Conservation (phyloP, 92 coral and sea anemone species). For the Porites divaricata region DNA sequence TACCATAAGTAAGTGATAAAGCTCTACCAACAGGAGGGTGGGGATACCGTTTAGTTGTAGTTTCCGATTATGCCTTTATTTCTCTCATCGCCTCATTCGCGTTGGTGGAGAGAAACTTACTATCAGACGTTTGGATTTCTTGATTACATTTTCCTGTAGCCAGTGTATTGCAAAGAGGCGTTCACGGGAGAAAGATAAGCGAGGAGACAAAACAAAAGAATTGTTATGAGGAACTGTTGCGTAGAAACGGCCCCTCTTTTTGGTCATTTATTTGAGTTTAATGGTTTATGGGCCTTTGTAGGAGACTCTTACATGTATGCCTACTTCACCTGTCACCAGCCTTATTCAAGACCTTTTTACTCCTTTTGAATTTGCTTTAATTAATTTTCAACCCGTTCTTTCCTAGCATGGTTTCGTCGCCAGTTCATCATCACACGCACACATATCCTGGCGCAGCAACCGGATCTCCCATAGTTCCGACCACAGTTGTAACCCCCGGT, state of each 20-base stretch:
- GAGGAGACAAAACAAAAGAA: no score
- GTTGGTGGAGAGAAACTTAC: background rate
- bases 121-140: background rate
- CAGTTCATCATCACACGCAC: conserved; percentile 88
- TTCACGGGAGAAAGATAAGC: no score
- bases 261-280: background rate
- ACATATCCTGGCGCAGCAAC: conserved; percentile 85
- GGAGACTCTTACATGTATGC: background rate
- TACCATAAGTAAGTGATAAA: conserved; percentile 68
- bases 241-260: no score
- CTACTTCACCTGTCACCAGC: background rate
- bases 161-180: background rate
- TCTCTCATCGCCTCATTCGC: background rate
- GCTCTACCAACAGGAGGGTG: no score
- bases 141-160: background rate
- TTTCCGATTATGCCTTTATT: background rate
- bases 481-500: conserved; percentile 33
- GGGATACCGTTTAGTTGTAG: background rate
- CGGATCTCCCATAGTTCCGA: conserved; percentile 44
- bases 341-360: background rate
- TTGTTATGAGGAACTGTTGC: no score
- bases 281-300: background rate
- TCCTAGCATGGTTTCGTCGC: conserved; percentile 58
- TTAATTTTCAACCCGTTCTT: no score
- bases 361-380: background rate